A percentile compares a stretch with the other conserved stretches of the same genome.
Evolutionary conservation across 2,113 vertebrate species (phyloP).

Genomic region (Leucopternis melanops): DNA sequence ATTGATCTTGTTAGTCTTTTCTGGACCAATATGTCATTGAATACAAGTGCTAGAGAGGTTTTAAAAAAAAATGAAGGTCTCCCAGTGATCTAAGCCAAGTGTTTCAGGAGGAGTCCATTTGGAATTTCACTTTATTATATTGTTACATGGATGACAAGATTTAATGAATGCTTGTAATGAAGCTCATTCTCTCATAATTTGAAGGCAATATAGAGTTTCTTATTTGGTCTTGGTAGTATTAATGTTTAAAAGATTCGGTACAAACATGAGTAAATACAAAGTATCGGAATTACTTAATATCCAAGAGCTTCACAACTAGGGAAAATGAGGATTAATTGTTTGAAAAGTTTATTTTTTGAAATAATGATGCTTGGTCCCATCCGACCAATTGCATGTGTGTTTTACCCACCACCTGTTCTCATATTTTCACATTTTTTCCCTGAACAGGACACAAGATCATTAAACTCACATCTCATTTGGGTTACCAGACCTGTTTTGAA

Average conservation of each 20-base stretch:
- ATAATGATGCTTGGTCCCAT: neutral
- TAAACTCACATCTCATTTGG: neutral
- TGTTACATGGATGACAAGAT: neutral
- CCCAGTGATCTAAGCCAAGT: neutral
- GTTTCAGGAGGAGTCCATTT: neutral
- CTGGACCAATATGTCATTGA: neutral
- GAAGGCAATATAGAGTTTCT: neutral
- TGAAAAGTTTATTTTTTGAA: neutral
- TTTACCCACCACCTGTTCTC: neutral
- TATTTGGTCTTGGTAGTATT: neutral
- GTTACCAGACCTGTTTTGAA: neutral
- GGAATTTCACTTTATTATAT: neutral
- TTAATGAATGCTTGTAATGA: neutral
- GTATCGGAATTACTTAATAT: neutral
- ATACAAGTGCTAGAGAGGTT: neutral
- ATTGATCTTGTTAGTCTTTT: neutral
- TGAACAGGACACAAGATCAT: neutral
- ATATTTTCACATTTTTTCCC: neutral
- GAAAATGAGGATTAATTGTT: neutral
- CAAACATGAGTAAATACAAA: neutral
- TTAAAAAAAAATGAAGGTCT: neutral
- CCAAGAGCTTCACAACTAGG: neutral
- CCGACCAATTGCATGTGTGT: neutral
- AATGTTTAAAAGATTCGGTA: neutral
- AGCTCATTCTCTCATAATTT: neutral